Evolutionary conservation across 2,113 vertebrate species (phyloP).

Genomic region (Engystomops pustulosus): DNA sequence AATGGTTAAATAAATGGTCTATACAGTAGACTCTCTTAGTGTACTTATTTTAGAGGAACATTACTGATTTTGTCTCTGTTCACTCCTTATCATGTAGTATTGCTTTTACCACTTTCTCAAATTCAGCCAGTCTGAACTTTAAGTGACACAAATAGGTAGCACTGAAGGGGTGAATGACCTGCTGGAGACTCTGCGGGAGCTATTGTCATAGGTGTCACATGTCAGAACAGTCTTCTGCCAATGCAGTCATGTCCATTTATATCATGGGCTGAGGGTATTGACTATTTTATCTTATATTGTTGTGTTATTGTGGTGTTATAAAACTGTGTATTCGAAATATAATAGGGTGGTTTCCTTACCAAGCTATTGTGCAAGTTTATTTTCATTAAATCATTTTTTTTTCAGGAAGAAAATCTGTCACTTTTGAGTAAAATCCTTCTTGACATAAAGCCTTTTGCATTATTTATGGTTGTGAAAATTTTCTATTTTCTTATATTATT

Average conservation of each 20-base stretch:
- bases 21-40: no score
- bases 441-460: background rate
- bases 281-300: no score
- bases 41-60: no score
- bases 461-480: background rate
- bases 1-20: no score
- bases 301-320: no score
- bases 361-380: no score
- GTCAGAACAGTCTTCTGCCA: no score
- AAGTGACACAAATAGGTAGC: background rate
- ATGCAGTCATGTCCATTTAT: background rate
- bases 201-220: background rate
- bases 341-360: background rate
- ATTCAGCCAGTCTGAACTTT: background rate
- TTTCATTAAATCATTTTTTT: no score
- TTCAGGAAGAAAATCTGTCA: conserved; percentile 5
- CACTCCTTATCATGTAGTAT: no score
- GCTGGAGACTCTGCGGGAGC: background rate
- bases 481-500: background rate
- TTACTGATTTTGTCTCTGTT: no score
- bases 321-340: background rate
- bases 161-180: background rate
- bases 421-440: background rate
- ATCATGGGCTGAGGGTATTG: background rate
- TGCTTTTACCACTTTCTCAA: no score